Evolutionary conservation across 2,113 vertebrate species (phyloP), one percentile per base, ranked within the genome.

Genomic region (Setophaga petechia): DNA sequence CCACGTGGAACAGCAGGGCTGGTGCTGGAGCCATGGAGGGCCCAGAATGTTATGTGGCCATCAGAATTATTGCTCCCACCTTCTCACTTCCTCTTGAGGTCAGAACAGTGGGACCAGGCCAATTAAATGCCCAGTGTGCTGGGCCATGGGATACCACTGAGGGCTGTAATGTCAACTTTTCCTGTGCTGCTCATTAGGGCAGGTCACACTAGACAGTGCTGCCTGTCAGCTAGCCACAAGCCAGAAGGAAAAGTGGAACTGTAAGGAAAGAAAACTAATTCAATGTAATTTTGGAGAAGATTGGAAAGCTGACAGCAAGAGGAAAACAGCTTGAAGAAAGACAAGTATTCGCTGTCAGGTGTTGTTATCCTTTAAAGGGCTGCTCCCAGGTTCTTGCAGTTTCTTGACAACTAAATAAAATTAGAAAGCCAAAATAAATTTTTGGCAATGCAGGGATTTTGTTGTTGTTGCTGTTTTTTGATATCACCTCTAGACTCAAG

Each of bases 361-460:
- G 4, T 66, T 4, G 6, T 95, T 96, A 91, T 77, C 71, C 62
- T 89, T 75, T 84, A 82, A 87, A 89, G 44, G 28, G 15, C 49
- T 83, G 46, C 43, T 90, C 46, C 62, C 23, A 14, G 54, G 69
- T 93, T 87, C 62, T 93, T 31, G 5, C 9, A 4, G 37, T 67
- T 93, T 85, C 78, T 71, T 95, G 89, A 95, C 87, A 95, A 89
- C 84, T 80, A 89, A 93, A 95, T 93, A 69, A 94, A 93, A 94
- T 82, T 78, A 81, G 79, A 66, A 91, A 93, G 58, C 84, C 74
- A 87, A 94, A 96, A 91, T 79, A 76, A 27, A 47, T 85, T 87
- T 90, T 94, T 91, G 89, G 81, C 31, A 93, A 73, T 33, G 51
- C 11, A 0, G 49, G n/a, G n/a, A 22, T 68, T 63, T 86, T 92